Evolutionary conservation across 2,888 invertebrate species (phyloP).

Genomic region (Antitype chi): DNA sequence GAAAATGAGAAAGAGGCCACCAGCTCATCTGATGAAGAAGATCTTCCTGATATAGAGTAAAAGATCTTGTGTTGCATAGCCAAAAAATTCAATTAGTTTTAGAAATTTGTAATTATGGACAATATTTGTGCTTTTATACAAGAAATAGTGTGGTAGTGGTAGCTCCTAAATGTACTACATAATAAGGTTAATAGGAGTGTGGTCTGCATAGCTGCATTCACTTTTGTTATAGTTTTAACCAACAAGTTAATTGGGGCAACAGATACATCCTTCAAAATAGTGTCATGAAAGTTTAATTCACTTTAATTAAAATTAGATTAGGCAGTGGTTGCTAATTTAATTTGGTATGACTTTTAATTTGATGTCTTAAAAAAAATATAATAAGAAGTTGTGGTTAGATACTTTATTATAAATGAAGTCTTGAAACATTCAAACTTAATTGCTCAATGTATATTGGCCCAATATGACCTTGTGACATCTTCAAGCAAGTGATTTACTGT

Average conservation of each 20-base stretch:
- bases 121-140: constrained; percentile 77
- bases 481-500: not conserved
- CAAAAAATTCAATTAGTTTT: constrained; percentile 70
- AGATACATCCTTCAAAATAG: constrained; percentile 4
- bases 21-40: constrained; percentile 94
- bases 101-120: constrained; percentile 70
- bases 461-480: not conserved
- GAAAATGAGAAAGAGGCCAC: constrained; percentile 89
- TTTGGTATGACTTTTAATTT: constrained; percentile 8
- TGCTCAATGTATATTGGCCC: constrained; percentile 18
- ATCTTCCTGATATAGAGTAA: constrained; percentile 93
- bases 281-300: constrained; percentile 2
- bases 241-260: constrained; percentile 19
- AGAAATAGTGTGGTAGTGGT: constrained; percentile 67
- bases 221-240: constrained; percentile 16
- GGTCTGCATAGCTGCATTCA: constrained; percentile 22
- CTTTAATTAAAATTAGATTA: constrained; percentile 5
- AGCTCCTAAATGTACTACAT: constrained; percentile 53
- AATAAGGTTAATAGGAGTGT: constrained; percentile 51
- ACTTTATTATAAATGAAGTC: constrained; percentile 6
- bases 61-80: constrained; percentile 64
- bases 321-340: constrained; percentile 8
- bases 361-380: not conserved
- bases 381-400: constrained; percentile 6
- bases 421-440: constrained; percentile 1